These are phyloP conservation scores for Ctenopoma kingsleyae DNA, from an alignment of 2,797 vertebrate species.

Conservation along the genomic window DNA sequence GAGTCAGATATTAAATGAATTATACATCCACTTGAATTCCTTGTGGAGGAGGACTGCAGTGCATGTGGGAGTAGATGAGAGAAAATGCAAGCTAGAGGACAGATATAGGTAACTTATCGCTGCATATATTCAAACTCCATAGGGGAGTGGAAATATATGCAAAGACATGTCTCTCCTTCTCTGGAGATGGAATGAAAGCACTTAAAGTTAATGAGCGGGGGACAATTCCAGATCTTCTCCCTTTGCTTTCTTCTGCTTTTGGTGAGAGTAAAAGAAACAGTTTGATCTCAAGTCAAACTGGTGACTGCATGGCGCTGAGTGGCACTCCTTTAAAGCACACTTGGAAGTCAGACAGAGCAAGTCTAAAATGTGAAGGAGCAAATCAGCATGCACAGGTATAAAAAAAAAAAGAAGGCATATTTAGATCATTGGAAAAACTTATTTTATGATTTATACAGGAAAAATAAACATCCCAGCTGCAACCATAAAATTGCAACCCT, in stretches of 20 bases:
- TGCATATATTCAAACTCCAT: constrained; percentile 38
- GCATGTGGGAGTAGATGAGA: constrained; percentile 9
- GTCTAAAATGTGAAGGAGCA: background rate
- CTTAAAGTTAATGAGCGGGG: constrained; percentile 46
- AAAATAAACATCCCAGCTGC: constrained; percentile 1
- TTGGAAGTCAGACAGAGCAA: constrained; percentile 7
- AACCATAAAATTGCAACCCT: background rate
- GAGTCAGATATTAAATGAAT: constrained; percentile 4
- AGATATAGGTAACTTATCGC: constrained; percentile 28
- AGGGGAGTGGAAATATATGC: constrained; percentile 18
- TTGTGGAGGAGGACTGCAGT: background rate
- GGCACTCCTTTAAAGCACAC: constrained; percentile 3
- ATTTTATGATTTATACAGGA: constrained; percentile 9
- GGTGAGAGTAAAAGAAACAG: constrained; percentile 16
- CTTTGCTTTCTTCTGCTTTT: constrained; percentile 27
- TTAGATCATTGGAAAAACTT: constrained; percentile 7
- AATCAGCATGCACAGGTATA: background rate
- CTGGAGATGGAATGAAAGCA: constrained; percentile 30
- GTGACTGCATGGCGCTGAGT: background rate
- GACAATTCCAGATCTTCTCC: constrained; percentile 14
- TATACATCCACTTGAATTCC: constrained; percentile 1
- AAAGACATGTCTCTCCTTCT: constrained; percentile 8
- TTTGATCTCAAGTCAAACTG: constrained; percentile 31
- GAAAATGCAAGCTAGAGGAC: constrained; percentile 33
- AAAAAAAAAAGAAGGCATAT: background rate